Evolutionary conservation across 1,140 invertebrate genomes (phyloP).

Genomic region (Homalodisca vitripennis): DNA sequence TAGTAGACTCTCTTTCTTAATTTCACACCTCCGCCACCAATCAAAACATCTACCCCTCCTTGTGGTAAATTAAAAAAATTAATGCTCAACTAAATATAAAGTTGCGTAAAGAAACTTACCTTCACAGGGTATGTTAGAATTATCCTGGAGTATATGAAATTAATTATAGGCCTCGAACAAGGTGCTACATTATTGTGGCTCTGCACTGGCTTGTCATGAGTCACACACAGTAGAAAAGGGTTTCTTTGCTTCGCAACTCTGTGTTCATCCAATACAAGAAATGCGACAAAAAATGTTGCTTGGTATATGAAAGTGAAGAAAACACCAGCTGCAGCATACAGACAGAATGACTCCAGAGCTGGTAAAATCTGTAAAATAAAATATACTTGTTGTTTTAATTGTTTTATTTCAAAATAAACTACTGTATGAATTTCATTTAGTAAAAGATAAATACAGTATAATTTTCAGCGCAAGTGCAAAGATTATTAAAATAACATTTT

Average conservation of each 20-base stretch:
- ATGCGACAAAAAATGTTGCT: conserved; percentile 76
- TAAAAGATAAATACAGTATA: too few species aligned
- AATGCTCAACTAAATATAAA: background rate
- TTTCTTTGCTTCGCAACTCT: conserved; percentile 63
- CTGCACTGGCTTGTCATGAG: background rate
- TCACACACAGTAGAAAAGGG: conserved; percentile 60
- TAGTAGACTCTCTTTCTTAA: too few species aligned
- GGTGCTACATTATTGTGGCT: background rate
- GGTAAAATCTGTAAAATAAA: conserved; percentile 62
- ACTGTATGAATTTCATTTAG: too few species aligned
- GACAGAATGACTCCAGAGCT: conserved; percentile 70
- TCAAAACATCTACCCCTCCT: too few species aligned
- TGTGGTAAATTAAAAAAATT: too few species aligned
- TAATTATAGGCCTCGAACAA: conserved; percentile 9
- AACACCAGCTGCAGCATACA: conserved; percentile 70
- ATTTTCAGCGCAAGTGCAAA: too few species aligned
- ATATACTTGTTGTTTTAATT: background rate
- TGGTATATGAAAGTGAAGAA: conserved; percentile 71
- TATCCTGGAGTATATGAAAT: conserved; percentile 58
- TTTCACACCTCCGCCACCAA: too few species aligned
- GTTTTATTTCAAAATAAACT: too few species aligned
- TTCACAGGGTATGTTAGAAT: conserved; percentile 61
- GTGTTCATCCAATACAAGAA: conserved; percentile 66
- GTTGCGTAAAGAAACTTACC: conserved; percentile 41
- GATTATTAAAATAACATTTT: too few species aligned